Evolutionary conservation across 2,113 vertebrate genomes (phyloP), one percentile per base, ranked within the genome.

Genomic region (Triplophysa rosa): DNA sequence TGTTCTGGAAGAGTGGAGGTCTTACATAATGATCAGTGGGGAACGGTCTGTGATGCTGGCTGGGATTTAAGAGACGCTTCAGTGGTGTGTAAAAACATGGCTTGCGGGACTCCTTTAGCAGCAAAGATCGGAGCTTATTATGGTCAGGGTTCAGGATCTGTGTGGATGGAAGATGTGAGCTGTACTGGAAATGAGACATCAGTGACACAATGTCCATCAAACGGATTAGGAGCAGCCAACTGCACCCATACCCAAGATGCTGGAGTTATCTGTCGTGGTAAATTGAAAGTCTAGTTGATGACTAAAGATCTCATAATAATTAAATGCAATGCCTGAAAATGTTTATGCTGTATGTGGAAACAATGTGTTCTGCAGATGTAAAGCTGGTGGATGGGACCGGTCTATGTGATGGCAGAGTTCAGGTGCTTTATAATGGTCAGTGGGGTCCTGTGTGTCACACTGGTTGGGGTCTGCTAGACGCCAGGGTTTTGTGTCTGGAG

Each of bases 1-100:
- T 81, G 79, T 61, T 72, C 79, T 47, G 79, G 79, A 75, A 63
- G 79, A 29, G 79, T 81, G 33, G 79, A 81, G 64, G 64, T 81
- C 4, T 61, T 67, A 40, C 4, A 1, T 7, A 10, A 65, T 47
- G 26, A 12, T 54, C 59, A 42, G 47, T 80, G 78, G 78, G 78
- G 78, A 56, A 72, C 68, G 6, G 19, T 58, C 19, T 58, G 54
- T 58, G n/a, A 58, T 21, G n/a, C 1, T n/a, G 54, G 54, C 19
- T 58, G 54, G 54, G 54, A 58, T 21, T 58, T n/a, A 21, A 9
- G 8, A n/a, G 54, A 58, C 7, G 54, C 54, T n/a, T 5, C 54
- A 58, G 54, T 21, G 54, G 54, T 58, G n/a, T n/a, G 54, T 21
- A 9, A 16, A 9, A 10, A 10, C 19, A 8, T 58, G 19, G 54